Base-by-base conservation (phyloP, 1,140 invertebrate genomes). In the Phthorimaea operculella region DNA sequence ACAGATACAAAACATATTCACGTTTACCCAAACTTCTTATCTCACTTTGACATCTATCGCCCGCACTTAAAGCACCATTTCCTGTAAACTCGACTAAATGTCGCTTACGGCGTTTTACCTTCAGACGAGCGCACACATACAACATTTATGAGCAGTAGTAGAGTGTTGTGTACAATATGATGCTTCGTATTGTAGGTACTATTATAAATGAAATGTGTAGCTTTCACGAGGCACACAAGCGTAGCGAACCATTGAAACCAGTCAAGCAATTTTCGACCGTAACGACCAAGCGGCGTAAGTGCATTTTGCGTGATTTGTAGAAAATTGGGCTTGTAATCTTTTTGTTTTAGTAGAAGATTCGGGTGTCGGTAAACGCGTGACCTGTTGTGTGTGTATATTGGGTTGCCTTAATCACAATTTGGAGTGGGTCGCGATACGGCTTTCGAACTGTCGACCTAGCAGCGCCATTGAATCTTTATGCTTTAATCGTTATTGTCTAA, bases 301-400 rank as follows among this genome's bases (percentile, higher is more conserved):
- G 3, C 36, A n/a, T n/a, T 39, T 39, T 12, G 36, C 8, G 36
- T 39, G n/a, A 39, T 28, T 28, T 28, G 21, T 28, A 28, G 21
- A 28, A 28, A 28, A 28, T 28, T 28, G 21, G 21, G 21, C 63
- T 68, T 75, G 61, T 62, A 58, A 64, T 68, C 67, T 70, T 82
- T 72, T 68, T 59, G 61, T 63, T 61, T 59, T 28, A 61, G 52
- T 57, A 58, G 60, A 33, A 48, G 21, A 68, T 57, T 62, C 57
- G 65, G 68, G 74, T 75, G 74, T 78, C 66, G 69, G 76, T 79
- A 81, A 79, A 74, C 71, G 81, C 71, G 78, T 83, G 81, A 81
- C 78, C 76, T 79, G 81, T 83, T 82, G 80, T 84, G 81, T 84
- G 76, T 84, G 79, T 83, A 80, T 84, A 80, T 84, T 82, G 76